phyloP scores from a whole-genome alignment of 2,888 invertebrate genomes.

The Diarsia brunnea region DNA sequence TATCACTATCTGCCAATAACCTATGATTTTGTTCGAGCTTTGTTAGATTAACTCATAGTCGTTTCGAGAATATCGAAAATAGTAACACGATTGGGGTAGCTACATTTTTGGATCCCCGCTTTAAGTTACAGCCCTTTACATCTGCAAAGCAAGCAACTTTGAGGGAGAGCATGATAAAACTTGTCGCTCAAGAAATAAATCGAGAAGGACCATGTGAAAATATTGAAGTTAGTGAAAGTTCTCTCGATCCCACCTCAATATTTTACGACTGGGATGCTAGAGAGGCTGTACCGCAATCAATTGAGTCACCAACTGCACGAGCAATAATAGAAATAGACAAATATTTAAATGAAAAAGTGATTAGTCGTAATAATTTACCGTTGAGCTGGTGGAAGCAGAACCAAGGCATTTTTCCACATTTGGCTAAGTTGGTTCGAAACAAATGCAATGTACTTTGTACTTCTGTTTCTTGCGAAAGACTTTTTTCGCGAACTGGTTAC shows the following conservation, averaged over 20 bases:
- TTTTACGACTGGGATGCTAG: constrained; percentile 20
- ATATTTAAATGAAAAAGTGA: constrained; percentile 36
- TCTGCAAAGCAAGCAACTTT: constrained; percentile 22
- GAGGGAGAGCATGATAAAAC: constrained; percentile 17
- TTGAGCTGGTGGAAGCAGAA: constrained; percentile 52
- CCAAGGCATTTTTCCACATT: no score
- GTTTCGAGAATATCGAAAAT: constrained; percentile 37
- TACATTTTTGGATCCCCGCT: constrained; percentile 43
- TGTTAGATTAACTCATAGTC: constrained; percentile 31
- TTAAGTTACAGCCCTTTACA: constrained; percentile 39
- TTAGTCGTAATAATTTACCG: constrained; percentile 27
- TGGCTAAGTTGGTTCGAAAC: no score
- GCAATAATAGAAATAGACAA: constrained; percentile 40
- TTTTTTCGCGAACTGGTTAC: constrained; percentile 44
- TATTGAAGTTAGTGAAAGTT: constrained; percentile 21
- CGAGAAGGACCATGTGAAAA: constrained; percentile 18
- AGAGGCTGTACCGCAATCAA: constrained; percentile 24
- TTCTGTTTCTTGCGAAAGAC: constrained; percentile 47
- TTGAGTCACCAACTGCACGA: constrained; percentile 22
- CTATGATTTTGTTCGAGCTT: constrained; percentile 23
- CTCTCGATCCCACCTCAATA: constrained; percentile 20
- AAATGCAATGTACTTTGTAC: constrained; percentile 44
- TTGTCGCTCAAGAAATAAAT: no score
- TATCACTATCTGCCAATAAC: constrained; percentile 27
- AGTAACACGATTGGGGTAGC: constrained; percentile 32